A percentile compares a stretch with the other conserved stretches of the same genome.
phyloP scores from a whole-genome alignment of 2,797 vertebrate genomes.

The Manis javanica region DNA sequence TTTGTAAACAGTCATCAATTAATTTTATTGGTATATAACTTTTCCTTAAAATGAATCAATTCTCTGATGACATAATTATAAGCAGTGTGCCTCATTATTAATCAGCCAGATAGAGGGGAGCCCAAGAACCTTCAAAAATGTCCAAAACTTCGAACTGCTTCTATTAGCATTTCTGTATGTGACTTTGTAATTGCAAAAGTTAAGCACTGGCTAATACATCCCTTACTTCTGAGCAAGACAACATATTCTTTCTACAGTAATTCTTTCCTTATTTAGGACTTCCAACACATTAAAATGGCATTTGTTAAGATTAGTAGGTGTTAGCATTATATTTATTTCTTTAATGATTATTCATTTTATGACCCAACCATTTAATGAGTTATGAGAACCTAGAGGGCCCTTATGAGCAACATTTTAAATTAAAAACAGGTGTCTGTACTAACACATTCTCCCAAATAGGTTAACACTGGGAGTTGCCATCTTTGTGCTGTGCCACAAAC shows the following conservation, averaged over 20 bases:
- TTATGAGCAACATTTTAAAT: not conserved
- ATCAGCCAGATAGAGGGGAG: not conserved
- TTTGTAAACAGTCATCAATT: slow-evolving; percentile 25
- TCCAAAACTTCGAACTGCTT: not conserved
- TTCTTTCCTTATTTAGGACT: not conserved
- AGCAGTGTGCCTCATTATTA: not conserved
- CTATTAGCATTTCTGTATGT: not conserved
- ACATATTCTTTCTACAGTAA: not conserved
- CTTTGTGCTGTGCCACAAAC: not conserved
- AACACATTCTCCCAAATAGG: not conserved
- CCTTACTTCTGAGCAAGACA: not conserved
- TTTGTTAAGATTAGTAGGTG: not conserved
- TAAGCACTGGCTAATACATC: not conserved
- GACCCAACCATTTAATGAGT: not conserved
- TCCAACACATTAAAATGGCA: not conserved
- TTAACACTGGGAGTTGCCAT: not conserved
- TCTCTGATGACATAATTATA: slow-evolving; percentile 31
- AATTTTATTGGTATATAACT: slow-evolving; percentile 30
- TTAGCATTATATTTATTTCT: slow-evolving; percentile 40
- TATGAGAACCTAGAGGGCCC: not conserved
- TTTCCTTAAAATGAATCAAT: slow-evolving; percentile 16
- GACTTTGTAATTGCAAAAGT: not conserved
- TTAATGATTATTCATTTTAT: slow-evolving; percentile 22
- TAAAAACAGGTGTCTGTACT: not conserved
- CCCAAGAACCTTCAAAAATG: not conserved